phyloP scores from a whole-genome alignment of 92 coral and sea anemone genomes.

The Heteractis magnifica region DNA sequence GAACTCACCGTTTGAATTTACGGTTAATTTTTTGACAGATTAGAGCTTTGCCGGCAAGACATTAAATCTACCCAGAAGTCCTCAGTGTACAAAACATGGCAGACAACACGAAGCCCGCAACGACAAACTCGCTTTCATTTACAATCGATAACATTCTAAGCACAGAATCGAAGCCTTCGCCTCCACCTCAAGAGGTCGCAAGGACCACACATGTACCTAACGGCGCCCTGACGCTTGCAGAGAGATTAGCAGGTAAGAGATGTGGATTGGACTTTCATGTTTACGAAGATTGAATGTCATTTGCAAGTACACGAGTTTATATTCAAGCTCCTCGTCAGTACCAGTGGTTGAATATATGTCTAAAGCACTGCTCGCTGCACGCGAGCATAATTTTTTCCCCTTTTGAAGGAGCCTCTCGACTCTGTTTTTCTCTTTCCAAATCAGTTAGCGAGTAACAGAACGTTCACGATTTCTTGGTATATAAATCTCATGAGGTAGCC shows the following conservation, averaged over 20 bases:
- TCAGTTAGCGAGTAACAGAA: no score
- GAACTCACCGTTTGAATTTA: background rate
- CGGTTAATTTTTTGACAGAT: background rate
- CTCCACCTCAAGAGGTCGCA: background rate
- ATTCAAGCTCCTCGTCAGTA: no score
- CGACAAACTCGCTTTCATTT: slow-evolving; percentile 23
- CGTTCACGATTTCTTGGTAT: no score
- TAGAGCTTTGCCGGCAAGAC: background rate
- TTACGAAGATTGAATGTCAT: no score
- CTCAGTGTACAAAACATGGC: slow-evolving; percentile 6
- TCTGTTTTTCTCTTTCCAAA: no score
- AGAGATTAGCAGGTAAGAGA: slow-evolving; percentile 84
- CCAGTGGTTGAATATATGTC: no score
- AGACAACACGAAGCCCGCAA: slow-evolving; percentile 14
- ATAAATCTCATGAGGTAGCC: no score
- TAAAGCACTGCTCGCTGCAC: no score
- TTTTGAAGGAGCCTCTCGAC: no score
- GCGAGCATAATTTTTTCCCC: no score
- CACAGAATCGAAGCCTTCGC: background rate
- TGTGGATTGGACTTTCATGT: background rate
- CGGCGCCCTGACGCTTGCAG: slow-evolving; percentile 79
- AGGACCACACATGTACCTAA: background rate
- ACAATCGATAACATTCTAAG: slow-evolving; percentile 41
- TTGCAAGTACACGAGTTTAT: no score
- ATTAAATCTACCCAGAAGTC: background rate